Percentiles rank a stretch among this genome's conserved stretches.
Evolutionary conservation across 1,140 invertebrate genomes (phyloP).

Genomic region (Lithobius niger): DNA sequence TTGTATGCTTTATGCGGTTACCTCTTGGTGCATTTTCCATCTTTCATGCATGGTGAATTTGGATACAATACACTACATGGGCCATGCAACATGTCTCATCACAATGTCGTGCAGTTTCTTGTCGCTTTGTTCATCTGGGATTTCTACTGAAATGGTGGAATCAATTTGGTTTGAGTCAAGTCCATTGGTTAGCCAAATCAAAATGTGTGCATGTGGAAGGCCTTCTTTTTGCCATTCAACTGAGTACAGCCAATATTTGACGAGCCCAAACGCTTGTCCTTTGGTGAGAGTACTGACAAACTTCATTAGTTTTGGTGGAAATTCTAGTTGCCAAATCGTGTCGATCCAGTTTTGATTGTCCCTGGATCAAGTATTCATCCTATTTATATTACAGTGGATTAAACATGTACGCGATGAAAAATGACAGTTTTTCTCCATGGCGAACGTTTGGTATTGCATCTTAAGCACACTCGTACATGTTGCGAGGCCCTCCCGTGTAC

Average conservation of each 20-base stretch:
- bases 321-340: constrained; percentile 12
- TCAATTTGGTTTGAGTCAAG: background rate
- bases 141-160: constrained; percentile 15
- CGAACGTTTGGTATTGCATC: constrained; percentile 38
- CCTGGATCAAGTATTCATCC: constrained; percentile 19
- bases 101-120: constrained; percentile 10
- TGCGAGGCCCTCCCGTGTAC: constrained; percentile 22
- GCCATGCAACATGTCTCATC: constrained; percentile 38
- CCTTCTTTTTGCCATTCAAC: constrained; percentile 35
- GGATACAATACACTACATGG: constrained; percentile 35
- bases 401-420: constrained; percentile 38
- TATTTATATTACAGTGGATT: constrained; percentile 35
- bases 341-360: constrained; percentile 7
- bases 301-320: constrained; percentile 7
- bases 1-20: too few species aligned
- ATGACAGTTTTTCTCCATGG: too few species aligned
- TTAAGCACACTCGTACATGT: constrained; percentile 36
- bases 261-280: constrained; percentile 15
- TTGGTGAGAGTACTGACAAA: constrained; percentile 4
- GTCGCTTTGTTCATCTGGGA: constrained; percentile 20
- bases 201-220: constrained; percentile 31
- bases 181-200: constrained; percentile 19
- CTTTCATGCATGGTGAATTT: constrained; percentile 36
- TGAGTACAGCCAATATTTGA: constrained; percentile 19
- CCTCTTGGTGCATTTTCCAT: constrained; percentile 32